phyloP scores from a whole-genome alignment of 2,888 invertebrate genomes.

The Apodemia hepburni region DNA sequence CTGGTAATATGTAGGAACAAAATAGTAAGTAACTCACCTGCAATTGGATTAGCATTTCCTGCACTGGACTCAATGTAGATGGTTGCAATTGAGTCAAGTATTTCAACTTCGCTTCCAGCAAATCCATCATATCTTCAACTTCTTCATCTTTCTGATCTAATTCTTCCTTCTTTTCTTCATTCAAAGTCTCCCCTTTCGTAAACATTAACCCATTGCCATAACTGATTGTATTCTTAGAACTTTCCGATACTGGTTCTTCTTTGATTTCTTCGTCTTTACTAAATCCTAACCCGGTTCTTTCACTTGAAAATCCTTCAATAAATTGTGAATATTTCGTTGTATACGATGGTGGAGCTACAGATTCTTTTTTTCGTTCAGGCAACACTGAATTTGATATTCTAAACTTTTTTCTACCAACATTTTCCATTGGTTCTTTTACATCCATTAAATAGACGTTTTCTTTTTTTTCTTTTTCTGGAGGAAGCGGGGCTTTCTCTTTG shows the following conservation, averaged over 20 bases:
- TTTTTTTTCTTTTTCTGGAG: slow-evolving; percentile 49
- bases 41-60: slow-evolving; percentile 78
- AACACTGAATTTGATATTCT: slow-evolving; percentile 68
- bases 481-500: slow-evolving; percentile 17
- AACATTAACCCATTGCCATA: slow-evolving; percentile 71
- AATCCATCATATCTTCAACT: slow-evolving; percentile 54
- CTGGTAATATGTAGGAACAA: too few species aligned
- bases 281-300: slow-evolving; percentile 73
- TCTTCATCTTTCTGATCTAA: slow-evolving; percentile 53
- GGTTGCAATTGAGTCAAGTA: slow-evolving; percentile 73
- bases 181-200: slow-evolving; percentile 74
- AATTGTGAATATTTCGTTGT: slow-evolving; percentile 70
- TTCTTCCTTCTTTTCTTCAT: slow-evolving; percentile 60
- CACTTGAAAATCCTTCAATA: slow-evolving; percentile 66
- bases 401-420: slow-evolving; percentile 55
- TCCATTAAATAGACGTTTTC: slow-evolving; percentile 59
- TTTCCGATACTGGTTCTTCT: slow-evolving; percentile 42
- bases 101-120: slow-evolving; percentile 75
- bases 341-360: slow-evolving; percentile 51
- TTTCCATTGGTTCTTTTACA: slow-evolving; percentile 44
- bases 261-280: slow-evolving; percentile 44
- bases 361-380: slow-evolving; percentile 55
- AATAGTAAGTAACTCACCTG: slow-evolving; percentile 55
- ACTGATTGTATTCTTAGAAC: slow-evolving; percentile 56
- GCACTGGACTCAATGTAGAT: slow-evolving; percentile 67